Base-by-base conservation (phyloP, 2,888 invertebrate species). In the Abrostola triplasia region DNA sequence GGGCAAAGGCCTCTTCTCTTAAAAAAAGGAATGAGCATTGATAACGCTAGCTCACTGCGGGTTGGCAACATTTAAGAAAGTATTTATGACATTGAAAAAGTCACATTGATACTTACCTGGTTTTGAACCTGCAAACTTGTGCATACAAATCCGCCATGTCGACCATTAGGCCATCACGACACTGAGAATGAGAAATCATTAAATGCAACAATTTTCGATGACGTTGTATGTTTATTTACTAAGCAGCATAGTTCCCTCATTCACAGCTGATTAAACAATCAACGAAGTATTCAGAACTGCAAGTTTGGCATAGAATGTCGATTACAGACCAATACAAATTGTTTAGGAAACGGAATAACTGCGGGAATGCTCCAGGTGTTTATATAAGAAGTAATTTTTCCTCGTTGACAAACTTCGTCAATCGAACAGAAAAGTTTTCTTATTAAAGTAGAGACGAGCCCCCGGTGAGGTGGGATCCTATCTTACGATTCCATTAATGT, bases 391-490 rank as follows among this genome's bases (percentile, higher is more conserved):
- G 75, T 78, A 84, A 76, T 84, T 82, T 82, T 80, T 86, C 73
- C 77, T 75, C 77, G 76, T 78, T 79, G 79, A 82, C 77, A 74
- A 85, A 85, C 81, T 87, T 87, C 72, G 81, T 81, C 84, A 88
- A 86, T 87, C 85, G 87, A 84, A 85, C 71, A 75, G 64, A 64
- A 81, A 88, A 88, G 79, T 88, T 88, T 88, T 86, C 87, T 84
- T 85, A 86, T 88, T 88, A 88, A 85, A 87, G 80, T 84, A 75
- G 75, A 73, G 67, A 70, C 69, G 76, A 73, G 70, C 70, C 61
- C 62, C 38, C 64, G 13, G 52, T 44, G 70, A 66, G 52, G 67
- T 74, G 69, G 70, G 66, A 77, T 81, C 84, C 79, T 78, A 77
- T 80, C 79, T 79, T 80, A 70, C 67, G 77, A 76, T 76, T 73